Evolutionary conservation across 1,140 invertebrate genomes (phyloP).

Genomic region (Aphaenogaster ashmeadi): DNA sequence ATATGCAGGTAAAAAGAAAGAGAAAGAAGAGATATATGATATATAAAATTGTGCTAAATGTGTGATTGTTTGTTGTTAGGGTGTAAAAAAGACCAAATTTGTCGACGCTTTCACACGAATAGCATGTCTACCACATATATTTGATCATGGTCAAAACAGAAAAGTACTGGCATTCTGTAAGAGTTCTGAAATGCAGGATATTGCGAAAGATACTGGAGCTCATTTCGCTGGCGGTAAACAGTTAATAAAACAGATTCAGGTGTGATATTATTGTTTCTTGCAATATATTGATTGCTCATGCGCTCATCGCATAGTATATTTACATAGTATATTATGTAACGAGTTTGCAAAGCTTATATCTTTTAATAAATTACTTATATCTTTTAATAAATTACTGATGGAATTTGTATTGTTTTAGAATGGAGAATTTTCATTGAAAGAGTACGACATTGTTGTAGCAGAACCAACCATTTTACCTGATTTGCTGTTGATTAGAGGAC

Average conservation of each 20-base stretch:
- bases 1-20: slow-evolving; percentile 88
- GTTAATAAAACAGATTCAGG: slow-evolving; percentile 92
- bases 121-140: slow-evolving; percentile 89
- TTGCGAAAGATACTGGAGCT: slow-evolving; percentile 91
- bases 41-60: neutral
- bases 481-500: slow-evolving; percentile 90
- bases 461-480: slow-evolving; percentile 93
- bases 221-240: slow-evolving; percentile 90
- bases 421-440: slow-evolving; percentile 90
- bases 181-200: slow-evolving; percentile 87
- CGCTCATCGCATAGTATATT: neutral
- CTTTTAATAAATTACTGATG: neutral
- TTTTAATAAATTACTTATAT: neutral
- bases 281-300: neutral
- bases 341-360: neutral
- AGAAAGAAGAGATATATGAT: neutral
- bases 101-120: slow-evolving; percentile 89
- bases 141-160: slow-evolving; percentile 89
- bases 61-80: slow-evolving; percentile 67
- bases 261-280: slow-evolving; percentile 76
- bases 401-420: slow-evolving; percentile 83
- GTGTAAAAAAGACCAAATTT: slow-evolving; percentile 88
- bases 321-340: neutral
- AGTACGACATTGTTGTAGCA: slow-evolving; percentile 92
- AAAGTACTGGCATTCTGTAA: slow-evolving; percentile 92